Conservation (phyloP, 2,113 vertebrate genomes). For the Martes martes region DNA sequence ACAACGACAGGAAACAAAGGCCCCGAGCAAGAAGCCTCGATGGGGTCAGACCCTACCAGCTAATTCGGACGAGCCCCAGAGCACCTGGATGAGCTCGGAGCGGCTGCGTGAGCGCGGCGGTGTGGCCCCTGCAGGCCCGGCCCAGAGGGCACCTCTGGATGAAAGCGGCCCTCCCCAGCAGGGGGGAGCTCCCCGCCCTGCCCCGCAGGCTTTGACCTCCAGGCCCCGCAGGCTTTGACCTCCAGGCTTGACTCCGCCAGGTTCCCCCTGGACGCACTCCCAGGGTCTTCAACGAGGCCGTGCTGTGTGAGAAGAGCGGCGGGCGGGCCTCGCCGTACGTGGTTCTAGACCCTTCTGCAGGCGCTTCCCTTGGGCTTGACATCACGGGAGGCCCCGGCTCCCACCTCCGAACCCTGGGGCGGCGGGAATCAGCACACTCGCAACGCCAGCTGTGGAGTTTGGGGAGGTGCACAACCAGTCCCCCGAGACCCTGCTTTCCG, state of each 20-base stretch:
- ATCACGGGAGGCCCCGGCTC: fast-evolving
- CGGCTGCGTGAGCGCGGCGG: fast-evolving
- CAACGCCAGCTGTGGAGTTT: background rate
- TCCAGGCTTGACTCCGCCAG: background rate
- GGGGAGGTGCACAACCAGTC: background rate
- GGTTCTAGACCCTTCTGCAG: background rate
- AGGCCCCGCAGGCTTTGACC: too few species aligned
- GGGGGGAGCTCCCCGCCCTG: too few species aligned
- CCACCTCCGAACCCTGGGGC: background rate
- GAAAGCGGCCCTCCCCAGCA: too few species aligned
- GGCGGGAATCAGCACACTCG: background rate
- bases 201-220: too few species aligned
- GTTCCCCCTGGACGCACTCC: background rate
- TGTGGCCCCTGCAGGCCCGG: background rate
- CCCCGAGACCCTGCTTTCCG: too few species aligned
- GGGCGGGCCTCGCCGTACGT: fast-evolving
- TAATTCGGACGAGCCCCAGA: background rate
- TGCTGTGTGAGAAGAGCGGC: background rate
- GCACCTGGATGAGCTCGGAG: background rate
- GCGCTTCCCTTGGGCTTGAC: background rate
- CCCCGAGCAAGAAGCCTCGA: too few species aligned
- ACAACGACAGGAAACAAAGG: background rate
- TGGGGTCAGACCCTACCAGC: background rate
- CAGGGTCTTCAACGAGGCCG: background rate
- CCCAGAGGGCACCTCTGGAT: background rate